Conservation (phyloP, 1,140 invertebrate genomes). For the Brachionus koreanus region DNA sequence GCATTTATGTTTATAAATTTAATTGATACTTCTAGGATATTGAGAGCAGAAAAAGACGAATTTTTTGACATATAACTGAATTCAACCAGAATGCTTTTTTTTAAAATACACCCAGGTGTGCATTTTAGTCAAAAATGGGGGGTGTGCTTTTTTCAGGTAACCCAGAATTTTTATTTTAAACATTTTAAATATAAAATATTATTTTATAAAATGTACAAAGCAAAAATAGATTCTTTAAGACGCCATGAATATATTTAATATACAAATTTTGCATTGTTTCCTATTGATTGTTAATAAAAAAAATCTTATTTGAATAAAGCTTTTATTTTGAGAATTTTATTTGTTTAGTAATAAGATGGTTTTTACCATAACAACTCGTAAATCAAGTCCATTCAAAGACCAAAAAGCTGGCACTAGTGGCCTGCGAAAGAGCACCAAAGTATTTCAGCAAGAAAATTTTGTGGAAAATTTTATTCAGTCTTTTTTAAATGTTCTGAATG, state of each 20-base stretch:
- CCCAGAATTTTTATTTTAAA: neutral
- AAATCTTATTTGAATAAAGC: neutral
- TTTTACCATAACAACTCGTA: slow-evolving; percentile 1
- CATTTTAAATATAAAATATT: neutral
- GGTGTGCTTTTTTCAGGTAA: no score
- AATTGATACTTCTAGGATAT: no score
- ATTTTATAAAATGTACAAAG: no score
- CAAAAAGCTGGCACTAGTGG: slow-evolving; percentile 98
- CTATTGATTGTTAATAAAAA: neutral
- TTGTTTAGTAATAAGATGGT: neutral
- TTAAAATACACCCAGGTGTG: no score
- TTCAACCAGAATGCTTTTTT: no score
- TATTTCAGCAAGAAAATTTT: slow-evolving; percentile 78
- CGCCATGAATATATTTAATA: neutral
- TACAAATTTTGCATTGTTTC: neutral
- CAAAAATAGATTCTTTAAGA: neutral
- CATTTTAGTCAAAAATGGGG: no score
- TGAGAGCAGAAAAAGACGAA: no score
- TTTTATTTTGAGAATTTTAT: no score
- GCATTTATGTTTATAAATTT: no score
- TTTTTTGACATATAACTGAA: no score
- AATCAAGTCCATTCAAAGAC: slow-evolving; percentile 66
- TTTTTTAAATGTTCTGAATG: slow-evolving; percentile 73
- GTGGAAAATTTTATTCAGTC: slow-evolving; percentile 96
- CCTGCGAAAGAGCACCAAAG: slow-evolving; percentile 81